Evolutionary conservation across 2,113 vertebrate genomes (phyloP).

Genomic region (Eptesicus fuscus): DNA sequence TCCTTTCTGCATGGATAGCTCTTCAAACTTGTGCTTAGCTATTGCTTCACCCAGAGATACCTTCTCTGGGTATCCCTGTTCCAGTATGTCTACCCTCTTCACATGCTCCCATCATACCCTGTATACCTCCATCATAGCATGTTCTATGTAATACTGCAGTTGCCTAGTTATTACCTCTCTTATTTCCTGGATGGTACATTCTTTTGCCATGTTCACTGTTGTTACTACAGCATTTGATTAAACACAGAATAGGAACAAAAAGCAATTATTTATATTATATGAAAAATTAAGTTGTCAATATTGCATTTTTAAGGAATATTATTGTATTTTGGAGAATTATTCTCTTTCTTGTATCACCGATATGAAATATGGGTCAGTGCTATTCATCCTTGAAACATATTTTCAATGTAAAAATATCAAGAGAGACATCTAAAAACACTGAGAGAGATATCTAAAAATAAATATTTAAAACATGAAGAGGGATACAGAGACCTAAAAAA

Average conservation of each 20-base stretch:
- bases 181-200: not conserved
- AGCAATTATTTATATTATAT: not conserved
- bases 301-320: not conserved
- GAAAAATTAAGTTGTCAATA: not conserved
- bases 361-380: not conserved
- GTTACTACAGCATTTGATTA: not conserved
- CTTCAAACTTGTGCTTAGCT: not conserved
- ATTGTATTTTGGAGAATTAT: not conserved
- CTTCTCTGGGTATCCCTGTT: not conserved
- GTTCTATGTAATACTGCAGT: not conserved
- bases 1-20: not conserved
- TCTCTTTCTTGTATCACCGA: not conserved
- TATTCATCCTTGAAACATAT: not conserved
- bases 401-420: not conserved
- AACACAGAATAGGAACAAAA: not conserved
- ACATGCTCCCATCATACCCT: not conserved
- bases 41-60: not conserved
- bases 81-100: not conserved
- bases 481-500: not conserved
- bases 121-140: not conserved
- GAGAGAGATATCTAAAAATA: not conserved
- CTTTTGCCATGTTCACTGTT: not conserved
- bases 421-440: not conserved
- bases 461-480: not conserved
- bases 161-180: not conserved